Conservation (phyloP, 2,797 vertebrate genomes). For the Falco biarmicus region DNA sequence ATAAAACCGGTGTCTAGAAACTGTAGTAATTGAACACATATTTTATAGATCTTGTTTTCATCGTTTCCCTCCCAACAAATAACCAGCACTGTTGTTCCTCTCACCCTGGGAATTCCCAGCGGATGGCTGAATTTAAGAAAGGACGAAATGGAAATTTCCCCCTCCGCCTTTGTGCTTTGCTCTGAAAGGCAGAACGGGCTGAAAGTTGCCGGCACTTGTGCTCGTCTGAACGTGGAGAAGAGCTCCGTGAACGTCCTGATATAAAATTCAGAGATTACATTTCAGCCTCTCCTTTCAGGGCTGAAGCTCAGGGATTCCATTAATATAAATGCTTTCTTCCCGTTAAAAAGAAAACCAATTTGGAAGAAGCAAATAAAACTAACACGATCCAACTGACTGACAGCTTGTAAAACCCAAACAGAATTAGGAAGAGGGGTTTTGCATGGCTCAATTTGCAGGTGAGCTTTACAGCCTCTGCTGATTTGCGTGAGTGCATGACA, state of each 20-base stretch:
- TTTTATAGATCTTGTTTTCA: not conserved
- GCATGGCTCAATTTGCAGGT: not conserved
- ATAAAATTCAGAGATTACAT: constrained; percentile 5
- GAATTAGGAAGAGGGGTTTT: not conserved
- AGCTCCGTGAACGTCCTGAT: not conserved
- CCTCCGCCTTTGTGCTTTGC: constrained; percentile 8
- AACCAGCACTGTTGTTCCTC: not conserved
- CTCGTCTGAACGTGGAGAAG: not conserved
- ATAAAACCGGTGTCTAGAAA: not conserved
- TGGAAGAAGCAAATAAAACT: constrained; percentile 61
- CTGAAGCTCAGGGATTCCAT: not conserved
- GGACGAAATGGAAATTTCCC: constrained; percentile 15
- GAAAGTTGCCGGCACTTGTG: not conserved
- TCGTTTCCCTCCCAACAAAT: not conserved
- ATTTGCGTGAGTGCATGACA: not conserved
- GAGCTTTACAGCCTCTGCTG: not conserved
- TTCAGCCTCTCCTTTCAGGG: constrained; percentile 33
- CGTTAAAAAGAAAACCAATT: constrained; percentile 57
- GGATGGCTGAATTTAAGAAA: not conserved
- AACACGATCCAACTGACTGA: not conserved
- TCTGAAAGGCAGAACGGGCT: not conserved
- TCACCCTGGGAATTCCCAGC: not conserved
- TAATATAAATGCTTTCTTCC: constrained; percentile 54
- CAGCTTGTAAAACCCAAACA: constrained; percentile 37
- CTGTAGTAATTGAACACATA: fast-evolving